Conservation (phyloP, 2,888 invertebrate genomes). For the Caenorhabditis imperialis region DNA sequence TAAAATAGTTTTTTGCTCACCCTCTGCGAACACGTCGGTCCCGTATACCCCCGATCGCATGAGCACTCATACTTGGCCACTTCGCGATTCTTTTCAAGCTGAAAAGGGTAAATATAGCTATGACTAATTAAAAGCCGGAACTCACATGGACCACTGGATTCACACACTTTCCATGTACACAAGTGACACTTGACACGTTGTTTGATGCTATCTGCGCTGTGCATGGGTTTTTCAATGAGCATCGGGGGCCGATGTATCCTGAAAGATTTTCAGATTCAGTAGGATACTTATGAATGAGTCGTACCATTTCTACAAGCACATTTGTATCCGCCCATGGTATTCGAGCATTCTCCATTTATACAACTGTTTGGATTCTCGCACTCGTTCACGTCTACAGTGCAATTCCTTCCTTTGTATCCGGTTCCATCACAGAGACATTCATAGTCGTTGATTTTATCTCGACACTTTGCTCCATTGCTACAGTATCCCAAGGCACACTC, state of each 20-base stretch:
- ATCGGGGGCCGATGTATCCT: conserved; percentile 64
- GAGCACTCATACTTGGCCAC: conserved; percentile 71
- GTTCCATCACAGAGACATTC: conserved; percentile 73
- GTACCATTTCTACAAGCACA: conserved; percentile 67
- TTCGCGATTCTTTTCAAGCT: conserved; percentile 63
- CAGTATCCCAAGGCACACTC: conserved; percentile 72
- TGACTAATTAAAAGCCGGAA: conserved; percentile 11
- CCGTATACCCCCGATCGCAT: conserved; percentile 72
- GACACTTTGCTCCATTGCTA: conserved; percentile 67
- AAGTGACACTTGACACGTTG: conserved; percentile 61
- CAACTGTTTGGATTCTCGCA: conserved; percentile 67
- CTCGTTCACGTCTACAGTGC: conserved; percentile 74
- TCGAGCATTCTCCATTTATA: conserved; percentile 72
- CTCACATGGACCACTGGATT: conserved; percentile 60
- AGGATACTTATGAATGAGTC: neutral
- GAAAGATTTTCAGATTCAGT: no score
- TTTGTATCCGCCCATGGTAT: conserved; percentile 71
- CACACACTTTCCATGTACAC: conserved; percentile 66
- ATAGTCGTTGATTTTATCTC: conserved; percentile 73
- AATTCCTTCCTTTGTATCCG: conserved; percentile 71
- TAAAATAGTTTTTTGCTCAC: conserved; percentile 32
- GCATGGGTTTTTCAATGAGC: conserved; percentile 72
- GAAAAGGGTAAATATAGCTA: conserved; percentile 11
- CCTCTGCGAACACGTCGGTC: conserved; percentile 66
- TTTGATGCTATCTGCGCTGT: conserved; percentile 64